These are phyloP conservation scores for Pterocles gutturalis DNA, from an alignment of 2,113 vertebrate genomes.

Conservation along the genomic window DNA sequence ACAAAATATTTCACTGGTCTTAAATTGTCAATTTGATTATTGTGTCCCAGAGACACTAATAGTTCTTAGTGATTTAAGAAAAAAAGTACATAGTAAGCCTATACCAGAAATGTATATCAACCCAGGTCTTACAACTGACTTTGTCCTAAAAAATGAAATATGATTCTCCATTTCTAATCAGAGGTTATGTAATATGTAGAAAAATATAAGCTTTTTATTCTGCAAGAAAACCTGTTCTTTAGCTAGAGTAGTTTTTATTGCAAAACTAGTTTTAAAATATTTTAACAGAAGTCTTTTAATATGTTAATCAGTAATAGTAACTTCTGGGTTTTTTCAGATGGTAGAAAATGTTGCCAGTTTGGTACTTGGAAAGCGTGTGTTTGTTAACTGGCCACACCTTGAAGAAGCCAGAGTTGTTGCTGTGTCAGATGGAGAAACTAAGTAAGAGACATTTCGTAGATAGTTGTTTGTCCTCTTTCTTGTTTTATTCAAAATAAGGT, in stretches of 20 bases:
- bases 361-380: slow-evolving; percentile 87
- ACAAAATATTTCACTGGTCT: neutral
- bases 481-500: neutral
- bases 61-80: neutral
- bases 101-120: neutral
- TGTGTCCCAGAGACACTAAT: neutral
- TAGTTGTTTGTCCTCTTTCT: neutral
- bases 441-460: slow-evolving; percentile 78
- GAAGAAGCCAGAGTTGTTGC: slow-evolving; percentile 94
- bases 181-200: neutral
- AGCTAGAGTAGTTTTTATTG: neutral
- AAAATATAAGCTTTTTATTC: neutral
- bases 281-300: neutral
- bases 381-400: slow-evolving; percentile 98
- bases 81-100: neutral
- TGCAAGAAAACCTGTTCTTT: neutral
- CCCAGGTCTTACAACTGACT: neutral
- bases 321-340: slow-evolving; percentile 69
- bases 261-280: neutral
- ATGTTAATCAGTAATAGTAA: neutral
- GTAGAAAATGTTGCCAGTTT: slow-evolving; percentile 83
- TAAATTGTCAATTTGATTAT: neutral
- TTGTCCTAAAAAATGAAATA: no score
- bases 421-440: slow-evolving; percentile 93
- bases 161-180: no score